Percentiles rank a stretch among this genome's conserved stretches.
phyloP scores from a whole-genome alignment of 2,888 invertebrate genomes.

The Sarcophaga caerulescens region DNA sequence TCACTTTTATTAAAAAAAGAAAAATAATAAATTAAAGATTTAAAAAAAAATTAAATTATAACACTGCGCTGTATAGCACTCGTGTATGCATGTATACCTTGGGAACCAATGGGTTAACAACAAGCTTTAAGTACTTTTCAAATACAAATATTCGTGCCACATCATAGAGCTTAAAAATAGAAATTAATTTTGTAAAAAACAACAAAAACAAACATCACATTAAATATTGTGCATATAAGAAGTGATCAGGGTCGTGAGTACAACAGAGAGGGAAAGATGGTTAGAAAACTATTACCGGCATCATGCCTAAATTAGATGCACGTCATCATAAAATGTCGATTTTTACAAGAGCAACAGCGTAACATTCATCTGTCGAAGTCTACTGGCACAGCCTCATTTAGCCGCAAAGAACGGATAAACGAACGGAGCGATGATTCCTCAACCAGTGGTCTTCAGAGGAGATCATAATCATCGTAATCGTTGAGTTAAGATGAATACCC shows the following conservation, averaged over 20 bases:
- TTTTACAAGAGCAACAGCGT: slow-evolving; percentile 45
- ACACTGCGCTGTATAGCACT: too few species aligned
- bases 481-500: slow-evolving; percentile 3
- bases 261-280: not conserved
- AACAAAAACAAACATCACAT: not conserved
- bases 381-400: slow-evolving; percentile 19
- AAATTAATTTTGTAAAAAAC: not conserved
- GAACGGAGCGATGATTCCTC: not conserved
- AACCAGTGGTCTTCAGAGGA: not conserved
- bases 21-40: too few species aligned
- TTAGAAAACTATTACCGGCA: slow-evolving; percentile 63
- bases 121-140: not conserved
- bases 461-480: slow-evolving; percentile 4
- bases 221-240: not conserved
- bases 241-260: too few species aligned
- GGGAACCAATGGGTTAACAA: not conserved
- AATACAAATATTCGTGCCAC: slow-evolving; percentile 14
- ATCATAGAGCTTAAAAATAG: not conserved
- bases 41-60: too few species aligned
- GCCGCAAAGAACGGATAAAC: not conserved
- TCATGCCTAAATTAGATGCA: slow-evolving; percentile 74
- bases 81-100: too few species aligned
- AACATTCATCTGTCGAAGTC: slow-evolving; percentile 57
- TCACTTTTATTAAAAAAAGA: too few species aligned
- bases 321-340: slow-evolving; percentile 63